Percentiles rank a stretch among this genome's conserved stretches.
Evolutionary conservation across 2,797 vertebrate species (phyloP).

Genomic region (Enteromius viviparus): DNA sequence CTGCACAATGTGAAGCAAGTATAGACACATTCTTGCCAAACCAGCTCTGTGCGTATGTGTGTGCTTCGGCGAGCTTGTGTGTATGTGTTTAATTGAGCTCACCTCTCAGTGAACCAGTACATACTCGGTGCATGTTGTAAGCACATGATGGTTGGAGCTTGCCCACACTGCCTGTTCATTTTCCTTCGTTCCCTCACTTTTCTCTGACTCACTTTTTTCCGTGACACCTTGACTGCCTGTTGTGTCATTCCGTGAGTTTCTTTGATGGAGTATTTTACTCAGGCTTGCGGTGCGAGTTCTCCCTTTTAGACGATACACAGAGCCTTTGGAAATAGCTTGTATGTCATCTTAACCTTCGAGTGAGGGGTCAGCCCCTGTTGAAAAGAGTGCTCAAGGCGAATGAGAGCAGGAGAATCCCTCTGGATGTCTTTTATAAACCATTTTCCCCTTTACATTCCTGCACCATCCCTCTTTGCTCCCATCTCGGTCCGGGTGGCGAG

Average conservation of each 20-base stretch:
- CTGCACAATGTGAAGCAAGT: slow-evolving; percentile 78
- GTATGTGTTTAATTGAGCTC: slow-evolving; percentile 66
- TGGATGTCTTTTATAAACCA: slow-evolving; percentile 48
- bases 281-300: slow-evolving; percentile 58
- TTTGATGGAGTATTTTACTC: slow-evolving; percentile 49
- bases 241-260: slow-evolving; percentile 49
- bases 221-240: slow-evolving; percentile 59
- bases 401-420: slow-evolving; percentile 41
- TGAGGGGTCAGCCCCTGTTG: slow-evolving; percentile 60
- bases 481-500: slow-evolving; percentile 13
- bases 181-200: slow-evolving; percentile 54
- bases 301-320: slow-evolving; percentile 61
- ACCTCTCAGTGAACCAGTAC: slow-evolving; percentile 64
- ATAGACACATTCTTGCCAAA: slow-evolving; percentile 79
- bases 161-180: slow-evolving; percentile 41
- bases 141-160: slow-evolving; percentile 58
- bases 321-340: slow-evolving; percentile 64
- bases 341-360: slow-evolving; percentile 68
- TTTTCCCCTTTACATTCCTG: slow-evolving; percentile 35
- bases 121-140: slow-evolving; percentile 68
- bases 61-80: slow-evolving; percentile 65
- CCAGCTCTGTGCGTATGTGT: slow-evolving; percentile 75
- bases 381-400: slow-evolving; percentile 58
- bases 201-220: slow-evolving; percentile 51
- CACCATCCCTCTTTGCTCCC: slow-evolving; percentile 13